A percentile compares a stretch with the other conserved stretches of the same genome.
Conservation (phyloP, 2,113 vertebrate genomes). For the Propithecus coquereli region DNA sequence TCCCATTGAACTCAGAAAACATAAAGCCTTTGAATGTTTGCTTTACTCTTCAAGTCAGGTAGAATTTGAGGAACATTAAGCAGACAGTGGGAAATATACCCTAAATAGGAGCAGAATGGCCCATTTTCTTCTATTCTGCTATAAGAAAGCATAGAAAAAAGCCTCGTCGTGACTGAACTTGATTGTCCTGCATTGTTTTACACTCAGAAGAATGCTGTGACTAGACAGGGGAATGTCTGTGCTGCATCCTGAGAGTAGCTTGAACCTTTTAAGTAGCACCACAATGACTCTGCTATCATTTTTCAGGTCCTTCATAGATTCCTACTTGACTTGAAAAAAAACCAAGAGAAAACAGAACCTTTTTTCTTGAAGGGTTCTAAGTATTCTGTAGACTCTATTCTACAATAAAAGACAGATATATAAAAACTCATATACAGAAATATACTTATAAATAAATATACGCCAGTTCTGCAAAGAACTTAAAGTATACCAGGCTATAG, state of each 20-base stretch:
- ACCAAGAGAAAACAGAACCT: background rate
- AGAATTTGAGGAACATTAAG: background rate
- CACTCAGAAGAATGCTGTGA: background rate
- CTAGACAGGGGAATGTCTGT: conserved; percentile 21
- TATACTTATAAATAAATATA: conserved; percentile 14
- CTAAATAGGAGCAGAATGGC: background rate
- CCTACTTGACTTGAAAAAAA: conserved; percentile 16
- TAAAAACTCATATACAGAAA: conserved; percentile 10
- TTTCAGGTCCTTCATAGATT: background rate
- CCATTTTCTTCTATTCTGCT: background rate
- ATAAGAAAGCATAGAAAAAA: background rate
- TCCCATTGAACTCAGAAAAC: background rate
- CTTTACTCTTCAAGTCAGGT: background rate
- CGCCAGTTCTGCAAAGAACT: background rate
- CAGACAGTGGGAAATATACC: background rate
- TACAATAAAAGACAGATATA: background rate
- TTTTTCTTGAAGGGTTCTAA: background rate
- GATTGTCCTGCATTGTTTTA: conserved; percentile 13
- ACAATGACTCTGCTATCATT: background rate
- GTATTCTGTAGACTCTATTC: background rate
- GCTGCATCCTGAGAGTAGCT: background rate
- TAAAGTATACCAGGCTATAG: background rate
- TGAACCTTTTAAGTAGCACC: background rate
- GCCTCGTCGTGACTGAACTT: background rate
- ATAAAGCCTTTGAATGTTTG: background rate